These are phyloP conservation scores for Anisognathus igniventris DNA, from an alignment of 2,797 vertebrate species.

Conservation along the genomic window DNA sequence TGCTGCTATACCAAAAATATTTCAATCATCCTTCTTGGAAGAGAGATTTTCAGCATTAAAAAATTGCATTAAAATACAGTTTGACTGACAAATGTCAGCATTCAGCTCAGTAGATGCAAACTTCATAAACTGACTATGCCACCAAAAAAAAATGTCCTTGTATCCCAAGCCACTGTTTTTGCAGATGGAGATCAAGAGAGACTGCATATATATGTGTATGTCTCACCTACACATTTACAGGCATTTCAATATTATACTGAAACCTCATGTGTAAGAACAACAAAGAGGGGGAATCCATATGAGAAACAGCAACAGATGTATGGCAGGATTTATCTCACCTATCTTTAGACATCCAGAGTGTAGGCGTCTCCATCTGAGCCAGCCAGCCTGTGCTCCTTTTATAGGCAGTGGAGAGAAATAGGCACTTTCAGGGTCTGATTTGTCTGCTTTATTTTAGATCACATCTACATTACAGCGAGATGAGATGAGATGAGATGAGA, in stretches of 20 bases:
- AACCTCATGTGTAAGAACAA: neutral
- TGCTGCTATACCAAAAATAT: neutral
- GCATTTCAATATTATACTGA: neutral
- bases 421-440: neutral
- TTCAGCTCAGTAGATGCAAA: neutral
- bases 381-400: conserved; percentile 18
- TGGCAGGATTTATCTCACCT: conserved; percentile 16
- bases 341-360: conserved; percentile 7
- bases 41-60: neutral
- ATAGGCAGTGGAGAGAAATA: conserved; percentile 3
- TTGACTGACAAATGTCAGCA: neutral
- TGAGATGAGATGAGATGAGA: neutral
- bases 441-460: neutral
- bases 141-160: neutral
- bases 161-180: neutral
- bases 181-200: neutral
- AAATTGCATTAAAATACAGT: neutral
- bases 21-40: neutral
- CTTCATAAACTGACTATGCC: neutral
- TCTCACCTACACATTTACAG: neutral
- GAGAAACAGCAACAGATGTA: conserved; percentile 27
- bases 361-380: conserved; percentile 12
- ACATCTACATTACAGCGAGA: neutral
- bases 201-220: neutral
- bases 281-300: neutral